These are phyloP conservation scores for Apamea epomidion DNA, from an alignment of 2,888 invertebrate species.

Conservation along the genomic window DNA sequence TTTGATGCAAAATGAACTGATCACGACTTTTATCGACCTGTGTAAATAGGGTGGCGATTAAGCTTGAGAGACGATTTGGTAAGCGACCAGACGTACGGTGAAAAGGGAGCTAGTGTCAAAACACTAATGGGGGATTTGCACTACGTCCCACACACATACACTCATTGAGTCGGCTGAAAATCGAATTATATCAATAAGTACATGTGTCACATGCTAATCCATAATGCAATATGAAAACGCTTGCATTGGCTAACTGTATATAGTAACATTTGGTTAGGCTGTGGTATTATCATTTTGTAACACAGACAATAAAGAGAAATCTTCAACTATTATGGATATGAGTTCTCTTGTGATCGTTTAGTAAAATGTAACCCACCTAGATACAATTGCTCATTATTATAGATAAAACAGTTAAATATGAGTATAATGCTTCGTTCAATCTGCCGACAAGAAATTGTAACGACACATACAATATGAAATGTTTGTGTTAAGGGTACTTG, in stretches of 20 bases:
- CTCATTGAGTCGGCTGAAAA: background rate
- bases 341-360: constrained; percentile 40
- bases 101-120: too few species aligned
- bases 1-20: too few species aligned
- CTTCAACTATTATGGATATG: constrained; percentile 19
- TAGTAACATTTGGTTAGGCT: background rate
- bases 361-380: constrained; percentile 37
- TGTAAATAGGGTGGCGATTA: too few species aligned
- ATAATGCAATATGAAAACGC: background rate
- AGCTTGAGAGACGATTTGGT: too few species aligned
- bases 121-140: too few species aligned
- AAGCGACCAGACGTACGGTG: too few species aligned
- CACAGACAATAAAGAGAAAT: constrained; percentile 11
- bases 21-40: too few species aligned
- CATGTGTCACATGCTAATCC: too few species aligned
- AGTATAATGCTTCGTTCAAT: constrained; percentile 72
- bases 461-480: constrained; percentile 49
- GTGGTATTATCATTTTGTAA: constrained; percentile 5
- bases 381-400: constrained; percentile 38
- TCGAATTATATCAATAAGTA: background rate
- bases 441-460: constrained; percentile 74
- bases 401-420: constrained; percentile 71
- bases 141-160: too few species aligned
- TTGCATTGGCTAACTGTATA: background rate
- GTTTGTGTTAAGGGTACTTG: constrained; percentile 53